Evolutionary conservation across 92 coral and sea anemone species (phyloP).

Genomic region (Zoanthus sansibaricus): DNA sequence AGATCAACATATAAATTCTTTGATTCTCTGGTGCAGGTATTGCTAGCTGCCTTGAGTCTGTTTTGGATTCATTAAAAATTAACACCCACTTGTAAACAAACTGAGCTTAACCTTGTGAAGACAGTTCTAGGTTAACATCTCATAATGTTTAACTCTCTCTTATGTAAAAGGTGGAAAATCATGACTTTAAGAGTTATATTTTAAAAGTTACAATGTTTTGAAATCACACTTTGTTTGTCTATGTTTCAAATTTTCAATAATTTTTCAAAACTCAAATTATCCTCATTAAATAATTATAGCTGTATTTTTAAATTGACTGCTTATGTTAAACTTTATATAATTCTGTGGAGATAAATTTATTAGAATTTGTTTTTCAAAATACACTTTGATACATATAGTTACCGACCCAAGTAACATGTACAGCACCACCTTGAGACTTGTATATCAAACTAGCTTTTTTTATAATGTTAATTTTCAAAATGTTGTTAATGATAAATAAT

Average conservation of each 20-base stretch:
- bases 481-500: too few relatives aligned
- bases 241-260: not conserved
- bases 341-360: too few relatives aligned
- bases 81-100: conserved; percentile 10
- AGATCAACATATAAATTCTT: not conserved
- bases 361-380: too few relatives aligned
- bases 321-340: not conserved
- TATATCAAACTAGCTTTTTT: too few relatives aligned
- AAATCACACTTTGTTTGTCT: not conserved
- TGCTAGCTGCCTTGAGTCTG: conserved; percentile 35
- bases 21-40: not conserved
- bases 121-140: not conserved
- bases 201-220: not conserved
- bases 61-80: conserved; percentile 30
- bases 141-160: not conserved
- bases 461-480: too few relatives aligned
- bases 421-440: too few relatives aligned
- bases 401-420: too few relatives aligned
- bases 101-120: not conserved
- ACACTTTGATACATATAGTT: too few relatives aligned
- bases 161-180: not conserved
- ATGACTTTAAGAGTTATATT: too few relatives aligned
- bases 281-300: not conserved
- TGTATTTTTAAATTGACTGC: not conserved
- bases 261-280: not conserved